Evolutionary conservation across 2,888 invertebrate genomes (phyloP).

Genomic region (Oligia latruncula): DNA sequence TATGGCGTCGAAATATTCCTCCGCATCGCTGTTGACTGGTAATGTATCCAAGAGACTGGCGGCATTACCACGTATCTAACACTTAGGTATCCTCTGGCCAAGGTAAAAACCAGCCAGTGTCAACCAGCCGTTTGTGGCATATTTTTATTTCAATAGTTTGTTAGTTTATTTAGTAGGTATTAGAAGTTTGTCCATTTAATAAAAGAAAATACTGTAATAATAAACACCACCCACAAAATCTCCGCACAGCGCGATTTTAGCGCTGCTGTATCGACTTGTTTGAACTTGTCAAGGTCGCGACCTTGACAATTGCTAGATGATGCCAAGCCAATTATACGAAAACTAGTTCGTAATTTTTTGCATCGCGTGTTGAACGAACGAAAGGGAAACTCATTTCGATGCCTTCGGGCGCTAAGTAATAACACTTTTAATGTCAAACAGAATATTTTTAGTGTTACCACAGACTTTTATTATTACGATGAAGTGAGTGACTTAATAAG

Average conservation of each 20-base stretch:
- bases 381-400: constrained; percentile 69
- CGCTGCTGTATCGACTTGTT: constrained; percentile 58
- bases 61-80: not conserved
- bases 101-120: too few species aligned
- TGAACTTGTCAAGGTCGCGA: constrained; percentile 75
- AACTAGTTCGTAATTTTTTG: constrained; percentile 77
- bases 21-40: not conserved
- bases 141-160: not conserved
- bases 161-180: not conserved
- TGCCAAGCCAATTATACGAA: constrained; percentile 69
- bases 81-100: not conserved
- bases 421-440: constrained; percentile 60
- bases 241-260: constrained; percentile 49
- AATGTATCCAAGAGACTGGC: not conserved
- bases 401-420: constrained; percentile 52
- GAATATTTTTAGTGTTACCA: constrained; percentile 41
- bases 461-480: constrained; percentile 18
- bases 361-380: constrained; percentile 70
- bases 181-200: not conserved
- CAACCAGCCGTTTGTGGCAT: not conserved
- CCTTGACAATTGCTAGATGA: constrained; percentile 73
- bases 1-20: too few species aligned
- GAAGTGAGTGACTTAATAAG: not conserved
- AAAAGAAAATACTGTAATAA: not conserved
- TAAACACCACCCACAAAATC: constrained; percentile 50